Evolutionary conservation across 2,888 invertebrate species (phyloP).

Genomic region (Leistus spinibarbis): DNA sequence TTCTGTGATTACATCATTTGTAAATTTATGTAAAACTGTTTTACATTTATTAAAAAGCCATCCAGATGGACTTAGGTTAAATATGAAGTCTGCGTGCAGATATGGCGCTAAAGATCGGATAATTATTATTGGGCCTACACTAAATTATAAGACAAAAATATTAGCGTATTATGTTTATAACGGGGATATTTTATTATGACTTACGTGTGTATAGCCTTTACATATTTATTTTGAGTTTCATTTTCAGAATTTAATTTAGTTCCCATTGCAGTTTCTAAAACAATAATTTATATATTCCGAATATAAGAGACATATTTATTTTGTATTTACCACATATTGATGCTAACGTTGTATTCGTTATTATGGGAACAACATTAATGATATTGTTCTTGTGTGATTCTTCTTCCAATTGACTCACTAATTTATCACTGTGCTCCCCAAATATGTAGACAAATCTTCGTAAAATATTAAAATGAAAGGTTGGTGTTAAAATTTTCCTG

Average conservation of each 20-base stretch:
- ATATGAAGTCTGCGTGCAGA: slow-evolving; percentile 62
- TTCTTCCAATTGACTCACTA: slow-evolving; percentile 3
- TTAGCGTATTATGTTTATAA: no score
- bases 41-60: slow-evolving; percentile 57
- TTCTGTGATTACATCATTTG: not conserved
- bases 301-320: no score
- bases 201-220: slow-evolving; percentile 9
- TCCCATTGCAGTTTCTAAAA: slow-evolving; percentile 36
- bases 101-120: slow-evolving; percentile 62
- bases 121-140: slow-evolving; percentile 52
- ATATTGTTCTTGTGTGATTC: not conserved
- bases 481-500: slow-evolving; percentile 29
- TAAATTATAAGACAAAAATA: slow-evolving; percentile 9
- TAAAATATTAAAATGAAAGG: slow-evolving; percentile 33
- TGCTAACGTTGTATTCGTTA: slow-evolving; percentile 5
- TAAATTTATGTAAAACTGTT: slow-evolving; percentile 44
- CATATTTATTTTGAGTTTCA: slow-evolving; percentile 3
- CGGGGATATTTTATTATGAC: no score
- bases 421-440: slow-evolving; percentile 17
- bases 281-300: no score
- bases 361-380: slow-evolving; percentile 18
- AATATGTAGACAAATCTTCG: slow-evolving; percentile 13
- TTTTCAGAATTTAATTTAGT: not conserved
- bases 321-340: slow-evolving; percentile 35
- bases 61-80: slow-evolving; percentile 60